Evolutionary conservation across 1,140 invertebrate genomes (phyloP).

Genomic region (Cryptotermes secundus): DNA sequence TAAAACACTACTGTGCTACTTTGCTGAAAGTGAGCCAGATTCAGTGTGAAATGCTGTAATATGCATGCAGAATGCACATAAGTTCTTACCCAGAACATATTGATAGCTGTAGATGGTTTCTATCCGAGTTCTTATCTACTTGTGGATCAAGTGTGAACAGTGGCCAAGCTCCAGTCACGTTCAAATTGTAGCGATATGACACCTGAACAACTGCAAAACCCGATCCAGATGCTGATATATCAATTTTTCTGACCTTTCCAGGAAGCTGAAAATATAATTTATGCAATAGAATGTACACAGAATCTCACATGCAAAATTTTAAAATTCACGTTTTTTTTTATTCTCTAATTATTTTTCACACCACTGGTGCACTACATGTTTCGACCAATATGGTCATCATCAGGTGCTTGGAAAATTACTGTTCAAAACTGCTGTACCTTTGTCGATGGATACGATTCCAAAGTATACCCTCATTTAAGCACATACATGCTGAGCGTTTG

Average conservation of each 20-base stretch:
- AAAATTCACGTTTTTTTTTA: too few relatives aligned
- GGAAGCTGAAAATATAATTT: constrained; percentile 52
- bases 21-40: constrained; percentile 22
- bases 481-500: too few relatives aligned
- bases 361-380: too few relatives aligned
- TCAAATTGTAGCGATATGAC: constrained; percentile 79
- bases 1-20: too few relatives aligned
- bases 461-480: too few relatives aligned
- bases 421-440: too few relatives aligned
- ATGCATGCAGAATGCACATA: not conserved
- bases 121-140: constrained; percentile 80
- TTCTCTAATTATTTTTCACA: too few relatives aligned
- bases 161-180: constrained; percentile 87
- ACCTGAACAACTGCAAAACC: constrained; percentile 85
- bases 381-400: too few relatives aligned
- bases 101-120: constrained; percentile 80
- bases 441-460: too few relatives aligned
- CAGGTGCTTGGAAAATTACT: too few relatives aligned
- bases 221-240: constrained; percentile 71
- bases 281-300: not conserved
- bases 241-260: constrained; percentile 54
- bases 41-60: not conserved
- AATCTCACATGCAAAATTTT: too few relatives aligned
- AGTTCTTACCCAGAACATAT: constrained; percentile 73
- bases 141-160: constrained; percentile 87